phyloP scores from a whole-genome alignment of 2,888 invertebrate genomes.

The Gonocerus acuteangulatus region DNA sequence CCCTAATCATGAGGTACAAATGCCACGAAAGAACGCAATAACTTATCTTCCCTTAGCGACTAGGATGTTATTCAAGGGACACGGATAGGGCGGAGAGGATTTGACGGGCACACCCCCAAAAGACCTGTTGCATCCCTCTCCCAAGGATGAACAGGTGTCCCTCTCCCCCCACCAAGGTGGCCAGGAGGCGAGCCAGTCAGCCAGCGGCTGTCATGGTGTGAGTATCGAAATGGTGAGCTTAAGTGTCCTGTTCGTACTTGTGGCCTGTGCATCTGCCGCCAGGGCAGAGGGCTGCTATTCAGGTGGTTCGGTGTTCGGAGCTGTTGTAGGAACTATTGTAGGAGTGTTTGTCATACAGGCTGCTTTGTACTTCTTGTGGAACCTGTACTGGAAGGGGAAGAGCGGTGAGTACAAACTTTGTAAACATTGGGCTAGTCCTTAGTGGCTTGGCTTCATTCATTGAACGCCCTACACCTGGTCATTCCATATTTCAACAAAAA shows the following conservation, averaged over 20 bases:
- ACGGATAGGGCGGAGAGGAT: no score
- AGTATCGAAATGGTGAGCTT: background rate
- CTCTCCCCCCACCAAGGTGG: background rate
- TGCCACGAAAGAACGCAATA: no score
- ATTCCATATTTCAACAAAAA: background rate
- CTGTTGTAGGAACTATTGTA: slow-evolving; percentile 9
- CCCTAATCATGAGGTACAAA: no score
- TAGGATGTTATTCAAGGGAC: no score
- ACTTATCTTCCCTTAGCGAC: no score
- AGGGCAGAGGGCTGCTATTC: slow-evolving; percentile 19
- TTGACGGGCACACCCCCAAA: no score
- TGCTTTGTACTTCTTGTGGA: slow-evolving; percentile 20
- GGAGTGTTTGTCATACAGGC: slow-evolving; percentile 19
- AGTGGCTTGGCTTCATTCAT: background rate
- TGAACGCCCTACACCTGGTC: background rate
- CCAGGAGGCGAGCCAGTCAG: background rate
- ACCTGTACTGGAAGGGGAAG: slow-evolving; percentile 26
- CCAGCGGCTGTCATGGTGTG: slow-evolving; percentile 11
- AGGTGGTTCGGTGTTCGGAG: slow-evolving; percentile 19
- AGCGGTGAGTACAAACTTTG: slow-evolving; percentile 24
- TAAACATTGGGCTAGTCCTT: background rate
- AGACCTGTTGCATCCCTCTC: no score
- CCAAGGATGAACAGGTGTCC: no score
- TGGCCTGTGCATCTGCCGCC: background rate
- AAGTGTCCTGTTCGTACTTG: background rate